phyloP scores from a whole-genome alignment of 2,113 vertebrate species.

The Bagarius yarrelli region DNA sequence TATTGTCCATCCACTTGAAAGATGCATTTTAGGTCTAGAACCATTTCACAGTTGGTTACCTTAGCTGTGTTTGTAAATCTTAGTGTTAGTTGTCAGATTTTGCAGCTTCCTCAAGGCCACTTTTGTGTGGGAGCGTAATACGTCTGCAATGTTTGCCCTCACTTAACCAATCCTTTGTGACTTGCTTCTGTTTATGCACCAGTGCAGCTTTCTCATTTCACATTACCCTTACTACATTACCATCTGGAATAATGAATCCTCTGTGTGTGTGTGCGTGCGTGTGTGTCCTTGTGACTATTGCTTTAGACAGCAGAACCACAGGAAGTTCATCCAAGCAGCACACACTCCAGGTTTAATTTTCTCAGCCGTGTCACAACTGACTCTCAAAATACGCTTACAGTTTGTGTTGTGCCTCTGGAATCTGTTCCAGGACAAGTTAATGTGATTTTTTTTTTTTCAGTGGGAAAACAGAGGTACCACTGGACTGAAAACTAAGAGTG shows the following conservation, averaged over 20 bases:
- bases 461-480: conserved; percentile 2
- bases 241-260: conserved; percentile 70
- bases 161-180: conserved; percentile 73
- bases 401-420: conserved; percentile 23
- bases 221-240: conserved; percentile 66
- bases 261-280: conserved; percentile 61
- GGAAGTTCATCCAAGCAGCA: conserved; percentile 67
- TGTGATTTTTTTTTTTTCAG: conserved; percentile 37
- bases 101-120: conserved; percentile 51
- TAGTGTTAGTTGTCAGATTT: conserved; percentile 46
- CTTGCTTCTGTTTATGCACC: conserved; percentile 72
- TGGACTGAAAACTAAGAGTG: background rate
- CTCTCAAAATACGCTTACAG: conserved; percentile 66
- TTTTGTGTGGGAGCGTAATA: conserved; percentile 60
- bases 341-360: conserved; percentile 72
- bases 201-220: conserved; percentile 69
- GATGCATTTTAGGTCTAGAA: background rate
- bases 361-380: conserved; percentile 69
- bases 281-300: conserved; percentile 62
- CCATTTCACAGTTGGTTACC: background rate
- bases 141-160: conserved; percentile 66
- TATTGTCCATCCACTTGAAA: background rate
- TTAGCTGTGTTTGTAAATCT: conserved; percentile 25
- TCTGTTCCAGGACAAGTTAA: conserved; percentile 38
- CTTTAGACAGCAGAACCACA: conserved; percentile 71